Conservation (phyloP, 2,888 invertebrate species). For the Sinotaia quadrata region DNA sequence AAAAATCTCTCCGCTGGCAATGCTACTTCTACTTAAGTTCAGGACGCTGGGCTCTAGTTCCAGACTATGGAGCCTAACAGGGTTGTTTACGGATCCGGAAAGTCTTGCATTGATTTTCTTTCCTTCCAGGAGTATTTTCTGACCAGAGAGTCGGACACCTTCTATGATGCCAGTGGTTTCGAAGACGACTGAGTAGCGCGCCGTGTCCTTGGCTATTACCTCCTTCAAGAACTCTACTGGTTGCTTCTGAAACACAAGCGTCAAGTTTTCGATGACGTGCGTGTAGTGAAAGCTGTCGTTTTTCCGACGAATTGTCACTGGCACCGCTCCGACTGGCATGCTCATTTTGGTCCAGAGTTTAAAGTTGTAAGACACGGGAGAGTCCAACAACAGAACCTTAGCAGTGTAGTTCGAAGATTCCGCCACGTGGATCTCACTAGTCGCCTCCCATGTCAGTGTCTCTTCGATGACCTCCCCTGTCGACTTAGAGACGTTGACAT, state of each 20-base stretch:
- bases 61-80: conserved; percentile 3
- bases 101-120: conserved; percentile 3
- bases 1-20: neutral
- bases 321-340: conserved; percentile 34
- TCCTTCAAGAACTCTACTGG: conserved; percentile 21
- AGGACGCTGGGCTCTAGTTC: neutral
- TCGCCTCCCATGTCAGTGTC: conserved; percentile 37
- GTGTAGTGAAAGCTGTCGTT: conserved; percentile 21
- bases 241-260: conserved; percentile 29
- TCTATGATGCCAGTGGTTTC: conserved; percentile 37
- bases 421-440: conserved; percentile 37
- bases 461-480: conserved; percentile 37
- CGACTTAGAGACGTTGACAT: conserved; percentile 31
- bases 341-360: conserved; percentile 32
- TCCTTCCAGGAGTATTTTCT: conserved; percentile 34
- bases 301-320: conserved; percentile 20
- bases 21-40: neutral
- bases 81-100: neutral
- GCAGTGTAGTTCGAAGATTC: conserved; percentile 33
- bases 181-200: conserved; percentile 29
- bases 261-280: conserved; percentile 27
- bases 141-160: conserved; percentile 36
- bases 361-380: conserved; percentile 34
- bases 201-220: neutral
- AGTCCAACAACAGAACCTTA: conserved; percentile 32